These are phyloP conservation scores for Lytechinus variegatus DNA, from an alignment of 35 echinoderm and acorn worm species.

Conservation along the genomic window DNA sequence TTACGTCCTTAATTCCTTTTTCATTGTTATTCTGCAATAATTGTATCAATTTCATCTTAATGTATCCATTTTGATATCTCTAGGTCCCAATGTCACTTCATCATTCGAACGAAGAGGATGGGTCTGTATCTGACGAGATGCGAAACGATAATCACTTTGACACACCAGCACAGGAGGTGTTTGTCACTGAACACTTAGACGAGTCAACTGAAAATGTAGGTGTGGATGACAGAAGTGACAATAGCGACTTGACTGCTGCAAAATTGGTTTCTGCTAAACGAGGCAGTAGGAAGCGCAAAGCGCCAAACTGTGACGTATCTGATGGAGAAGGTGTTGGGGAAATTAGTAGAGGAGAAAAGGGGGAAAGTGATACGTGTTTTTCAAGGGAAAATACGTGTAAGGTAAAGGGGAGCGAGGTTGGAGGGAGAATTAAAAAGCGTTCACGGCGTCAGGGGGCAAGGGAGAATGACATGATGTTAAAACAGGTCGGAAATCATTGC, in stretches of 20 bases:
- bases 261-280: background rate
- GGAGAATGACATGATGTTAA: constrained; percentile 32
- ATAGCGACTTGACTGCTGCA: background rate
- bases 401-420: background rate
- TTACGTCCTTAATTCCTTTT: too few species aligned
- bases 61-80: too few species aligned
- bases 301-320: background rate
- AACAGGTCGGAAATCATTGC: constrained; percentile 22
- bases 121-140: background rate
- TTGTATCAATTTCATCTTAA: background rate
- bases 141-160: background rate
- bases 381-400: background rate
- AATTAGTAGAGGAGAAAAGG: background rate
- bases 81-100: constrained; percentile 52
- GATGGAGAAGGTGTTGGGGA: background rate
- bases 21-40: too few species aligned
- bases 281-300: background rate
- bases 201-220: constrained; percentile 15
- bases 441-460: background rate
- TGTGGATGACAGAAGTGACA: constrained; percentile 39
- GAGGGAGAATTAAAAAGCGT: background rate
- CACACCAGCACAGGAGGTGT: background rate
- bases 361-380: background rate
- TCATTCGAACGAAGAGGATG: background rate
- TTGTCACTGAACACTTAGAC: background rate